phyloP scores from a whole-genome alignment of 2,888 invertebrate species.

The Griposia aprilina region DNA sequence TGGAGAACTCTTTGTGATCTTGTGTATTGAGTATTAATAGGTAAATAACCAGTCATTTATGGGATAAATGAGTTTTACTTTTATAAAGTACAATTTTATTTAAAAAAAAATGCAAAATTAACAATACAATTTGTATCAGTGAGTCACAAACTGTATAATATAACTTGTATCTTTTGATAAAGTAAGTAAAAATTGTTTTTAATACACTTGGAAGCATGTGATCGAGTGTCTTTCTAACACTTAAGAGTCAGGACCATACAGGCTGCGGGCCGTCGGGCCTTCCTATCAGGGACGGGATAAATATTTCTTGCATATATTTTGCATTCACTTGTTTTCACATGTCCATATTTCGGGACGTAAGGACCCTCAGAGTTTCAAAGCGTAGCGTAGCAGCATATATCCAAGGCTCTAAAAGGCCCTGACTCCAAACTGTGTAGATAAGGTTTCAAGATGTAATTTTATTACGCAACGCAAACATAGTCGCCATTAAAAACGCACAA shows the following conservation, averaged over 20 bases:
- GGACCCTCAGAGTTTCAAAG: neutral
- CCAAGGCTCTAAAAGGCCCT: neutral
- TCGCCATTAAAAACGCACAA: constrained; percentile 42
- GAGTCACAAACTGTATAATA: neutral
- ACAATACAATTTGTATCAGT: neutral
- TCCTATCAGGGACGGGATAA: neutral
- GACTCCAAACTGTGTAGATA: neutral
- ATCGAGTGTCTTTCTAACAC: neutral
- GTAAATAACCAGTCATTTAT: neutral
- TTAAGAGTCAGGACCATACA: neutral
- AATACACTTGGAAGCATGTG: neutral
- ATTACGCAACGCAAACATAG: constrained; percentile 26
- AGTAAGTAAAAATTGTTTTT: neutral
- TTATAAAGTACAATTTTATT: neutral
- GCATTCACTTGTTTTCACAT: neutral
- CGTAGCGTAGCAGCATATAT: neutral
- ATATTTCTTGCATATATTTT: neutral
- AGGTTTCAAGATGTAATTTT: neutral
- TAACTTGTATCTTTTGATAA: neutral
- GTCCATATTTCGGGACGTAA: too few species aligned
- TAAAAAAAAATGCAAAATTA: too few species aligned
- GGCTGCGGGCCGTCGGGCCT: neutral
- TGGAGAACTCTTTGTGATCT: neutral
- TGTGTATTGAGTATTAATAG: neutral
- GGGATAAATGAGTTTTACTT: neutral